Evolutionary conservation across 2,113 vertebrate species (phyloP).

Genomic region (Stomatorhinus ivindoensis): DNA sequence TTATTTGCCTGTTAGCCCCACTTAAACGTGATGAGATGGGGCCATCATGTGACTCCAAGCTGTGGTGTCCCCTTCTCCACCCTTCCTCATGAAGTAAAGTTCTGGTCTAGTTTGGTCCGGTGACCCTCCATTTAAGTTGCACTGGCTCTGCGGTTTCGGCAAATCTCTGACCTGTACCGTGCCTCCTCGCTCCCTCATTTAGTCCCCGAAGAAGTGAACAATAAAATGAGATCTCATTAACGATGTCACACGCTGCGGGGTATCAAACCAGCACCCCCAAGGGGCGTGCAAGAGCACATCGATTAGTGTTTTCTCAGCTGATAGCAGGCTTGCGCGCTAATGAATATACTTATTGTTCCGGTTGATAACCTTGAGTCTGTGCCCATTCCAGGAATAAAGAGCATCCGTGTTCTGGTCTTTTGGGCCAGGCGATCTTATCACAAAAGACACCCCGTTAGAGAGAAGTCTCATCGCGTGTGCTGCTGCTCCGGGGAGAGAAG

Average conservation of each 20-base stretch:
- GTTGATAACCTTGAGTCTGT: constrained; percentile 10
- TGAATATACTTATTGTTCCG: not conserved
- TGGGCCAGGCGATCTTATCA: not conserved
- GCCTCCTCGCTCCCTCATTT: not conserved
- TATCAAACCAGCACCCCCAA: not conserved
- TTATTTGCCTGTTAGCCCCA: not conserved
- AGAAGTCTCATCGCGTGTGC: not conserved
- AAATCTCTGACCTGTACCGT: not conserved
- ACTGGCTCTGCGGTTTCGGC: not conserved
- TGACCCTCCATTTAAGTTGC: not conserved
- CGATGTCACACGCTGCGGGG: not conserved
- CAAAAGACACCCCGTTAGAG: not conserved
- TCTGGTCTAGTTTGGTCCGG: not conserved
- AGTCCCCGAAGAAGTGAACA: not conserved
- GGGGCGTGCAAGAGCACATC: not conserved
- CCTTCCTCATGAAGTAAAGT: not conserved
- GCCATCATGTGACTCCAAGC: not conserved
- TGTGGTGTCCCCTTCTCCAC: not conserved
- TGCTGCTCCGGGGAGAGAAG: not conserved
- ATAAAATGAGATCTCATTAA: not conserved
- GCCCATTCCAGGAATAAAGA: not conserved
- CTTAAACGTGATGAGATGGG: not conserved
- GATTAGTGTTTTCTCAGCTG: not conserved
- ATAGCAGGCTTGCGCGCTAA: not conserved
- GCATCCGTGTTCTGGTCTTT: not conserved